Evolutionary conservation across 2,888 invertebrate species (phyloP), one percentile per base, ranked within the genome.

Genomic region (Balanococcus diminutus): DNA sequence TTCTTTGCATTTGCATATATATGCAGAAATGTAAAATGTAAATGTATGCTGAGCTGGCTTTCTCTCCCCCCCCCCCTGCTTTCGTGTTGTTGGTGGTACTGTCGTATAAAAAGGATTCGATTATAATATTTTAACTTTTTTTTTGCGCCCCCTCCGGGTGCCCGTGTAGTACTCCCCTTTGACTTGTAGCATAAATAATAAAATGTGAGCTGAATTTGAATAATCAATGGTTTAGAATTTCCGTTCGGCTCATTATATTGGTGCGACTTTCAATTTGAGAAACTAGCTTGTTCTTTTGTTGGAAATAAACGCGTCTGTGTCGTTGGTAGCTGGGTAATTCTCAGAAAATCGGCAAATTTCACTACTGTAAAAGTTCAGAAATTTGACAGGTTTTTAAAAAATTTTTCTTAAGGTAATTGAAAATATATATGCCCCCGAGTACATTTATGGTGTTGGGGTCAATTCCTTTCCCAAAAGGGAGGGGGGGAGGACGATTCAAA

Each of bases 91-190:
- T 42, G 19, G 51, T 51, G 19, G 6, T n/a, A 19, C 19, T 42
- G 28, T 81, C 36, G 36, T 81, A 22, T 32, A 81, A 19, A 36
- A 19, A 81, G 32, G 36, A 81, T 81, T 81, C 42, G 39, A 39
- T 42, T 81, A 36, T 81, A 36, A 51, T 51, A 51, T 51, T 81
- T 28, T 36, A 16, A n/a, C 39, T 28, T 36, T 82, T 51, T 46
- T 42, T 51, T 19, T 14, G 19, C 9, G 16, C 16, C 16, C 82
- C 8, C 28, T 11, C 82, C 88, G 87, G 88, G 87, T 72, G 67
- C 86, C 39, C 82, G 67, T 75, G 39, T 56, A 79, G 19, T 85
- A 32, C 32, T n/a, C 19, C 16, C 79, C 39, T 22, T 79, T 67
- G 51, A 51, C 51, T 51, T 86, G 51, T 39, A 46, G 31, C 67